Conservation (phyloP, 2,113 vertebrate species). For the Sebastes fasciatus region DNA sequence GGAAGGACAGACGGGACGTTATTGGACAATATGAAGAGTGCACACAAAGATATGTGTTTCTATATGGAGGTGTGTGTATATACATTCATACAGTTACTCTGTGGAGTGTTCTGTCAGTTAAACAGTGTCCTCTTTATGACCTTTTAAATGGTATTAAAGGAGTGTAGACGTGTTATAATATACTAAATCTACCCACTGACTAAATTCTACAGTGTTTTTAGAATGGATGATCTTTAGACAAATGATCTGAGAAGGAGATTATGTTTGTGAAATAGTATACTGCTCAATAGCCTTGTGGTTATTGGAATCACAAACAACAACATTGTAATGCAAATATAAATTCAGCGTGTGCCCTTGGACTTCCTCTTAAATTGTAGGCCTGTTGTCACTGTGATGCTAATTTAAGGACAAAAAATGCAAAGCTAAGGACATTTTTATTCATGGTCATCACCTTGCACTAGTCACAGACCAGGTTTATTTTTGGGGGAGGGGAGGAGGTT, state of each 20-base stretch:
- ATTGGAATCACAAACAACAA: constrained; percentile 8
- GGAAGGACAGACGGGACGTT: constrained; percentile 62
- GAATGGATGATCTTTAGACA: background rate
- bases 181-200: background rate
- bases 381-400: background rate
- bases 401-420: background rate
- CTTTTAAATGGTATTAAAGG: background rate
- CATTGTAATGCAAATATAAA: constrained; percentile 1
- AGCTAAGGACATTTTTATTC: background rate
- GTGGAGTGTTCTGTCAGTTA: background rate
- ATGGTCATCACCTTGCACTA: background rate
- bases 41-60: constrained; percentile 27
- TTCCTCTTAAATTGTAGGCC: background rate
- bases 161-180: background rate
- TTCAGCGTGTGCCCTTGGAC: background rate
- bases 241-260: background rate
- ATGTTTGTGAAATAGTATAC: background rate
- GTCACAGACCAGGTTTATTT: background rate
- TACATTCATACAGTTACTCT: background rate
- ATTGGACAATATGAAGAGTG: constrained; percentile 46
- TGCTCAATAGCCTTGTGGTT: background rate
- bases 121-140: constrained; percentile 5
- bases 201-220: background rate
- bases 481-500: background rate
- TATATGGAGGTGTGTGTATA: constrained; percentile 4